Conservation (phyloP, 2,113 vertebrate genomes). For the Sebastes fasciatus region DNA sequence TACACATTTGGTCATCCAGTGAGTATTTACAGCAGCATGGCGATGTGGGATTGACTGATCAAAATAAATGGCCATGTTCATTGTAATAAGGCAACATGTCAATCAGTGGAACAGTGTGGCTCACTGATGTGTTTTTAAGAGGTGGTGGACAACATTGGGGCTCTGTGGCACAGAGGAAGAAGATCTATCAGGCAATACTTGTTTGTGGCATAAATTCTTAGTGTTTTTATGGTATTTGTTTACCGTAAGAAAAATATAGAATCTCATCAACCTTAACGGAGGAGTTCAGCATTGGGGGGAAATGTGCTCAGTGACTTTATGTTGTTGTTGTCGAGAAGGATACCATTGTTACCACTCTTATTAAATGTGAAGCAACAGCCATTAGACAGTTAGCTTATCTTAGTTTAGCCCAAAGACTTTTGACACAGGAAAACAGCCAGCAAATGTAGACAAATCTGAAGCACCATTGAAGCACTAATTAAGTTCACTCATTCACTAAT, state of each 20-base stretch:
- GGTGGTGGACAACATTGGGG: neutral
- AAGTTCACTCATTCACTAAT: neutral
- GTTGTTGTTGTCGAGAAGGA: neutral
- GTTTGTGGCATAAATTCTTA: neutral
- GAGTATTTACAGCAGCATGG: neutral
- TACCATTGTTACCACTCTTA: neutral
- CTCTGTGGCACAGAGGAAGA: neutral
- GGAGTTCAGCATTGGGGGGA: neutral
- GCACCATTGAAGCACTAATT: neutral
- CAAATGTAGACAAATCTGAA: neutral
- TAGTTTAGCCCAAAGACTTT: neutral
- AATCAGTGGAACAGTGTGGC: neutral
- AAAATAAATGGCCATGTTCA: neutral
- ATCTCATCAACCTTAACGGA: neutral
- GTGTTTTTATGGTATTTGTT: neutral
- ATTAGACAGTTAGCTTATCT: neutral
- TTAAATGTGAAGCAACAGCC: neutral
- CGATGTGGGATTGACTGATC: neutral
- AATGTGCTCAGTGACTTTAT: neutral
- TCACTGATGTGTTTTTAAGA: conserved; percentile 16
- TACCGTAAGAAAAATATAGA: neutral
- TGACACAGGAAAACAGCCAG: neutral
- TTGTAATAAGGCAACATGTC: neutral
- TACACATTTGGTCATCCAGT: neutral
- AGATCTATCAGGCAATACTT: neutral